Base-by-base conservation (phyloP, 2,113 vertebrate species). In the Serinus canaria region DNA sequence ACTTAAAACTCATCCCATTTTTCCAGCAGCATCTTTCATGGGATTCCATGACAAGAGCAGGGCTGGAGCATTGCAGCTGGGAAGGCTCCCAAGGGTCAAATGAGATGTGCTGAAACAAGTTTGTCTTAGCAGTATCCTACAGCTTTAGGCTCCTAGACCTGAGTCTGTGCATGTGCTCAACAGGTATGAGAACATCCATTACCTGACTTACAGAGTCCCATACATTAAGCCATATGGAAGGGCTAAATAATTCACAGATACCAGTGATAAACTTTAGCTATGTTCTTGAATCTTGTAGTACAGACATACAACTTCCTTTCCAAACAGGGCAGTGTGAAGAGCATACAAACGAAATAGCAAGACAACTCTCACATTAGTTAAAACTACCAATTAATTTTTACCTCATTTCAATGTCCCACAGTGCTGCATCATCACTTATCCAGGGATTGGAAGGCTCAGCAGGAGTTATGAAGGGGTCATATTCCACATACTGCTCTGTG, bases 341-440 rank as follows among this genome's bases (percentile, higher is more conserved):
- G 5, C 22, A 75, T 27, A 72, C 47, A 70, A 84, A 73, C 19
- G 39, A 74, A 89, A 86, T 8, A n/a, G 15, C 28, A 92, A 86
- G 47, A 69, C 16, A 77, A 74, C 21, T 80, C 19, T 69, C 90
- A 60, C 9, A 43, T 75, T 64, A 92, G 43, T 47, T 69, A 53
- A 75, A 90, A 25, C 50, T n/a, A 75, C 47, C 15, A 63, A 81
- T 77, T 63, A 24, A 43, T 83, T 84, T 87, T 92, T 98, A 99
- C 99, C 99, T 99, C 81, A 98, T 98, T 97, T 99, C 99, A 94
- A 98, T 96, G 97, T 99, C 99, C 99, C 99, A 99, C 96, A 99
- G 97, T 16, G 98, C 76, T n/a, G 97, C 44, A 91, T 99, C 99
- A 27, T 99, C 99, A 59, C 97, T 98, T 98, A 99, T 95, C 99